Conservation (phyloP, 2,113 vertebrate species). For the Prietella phreatophila region DNA sequence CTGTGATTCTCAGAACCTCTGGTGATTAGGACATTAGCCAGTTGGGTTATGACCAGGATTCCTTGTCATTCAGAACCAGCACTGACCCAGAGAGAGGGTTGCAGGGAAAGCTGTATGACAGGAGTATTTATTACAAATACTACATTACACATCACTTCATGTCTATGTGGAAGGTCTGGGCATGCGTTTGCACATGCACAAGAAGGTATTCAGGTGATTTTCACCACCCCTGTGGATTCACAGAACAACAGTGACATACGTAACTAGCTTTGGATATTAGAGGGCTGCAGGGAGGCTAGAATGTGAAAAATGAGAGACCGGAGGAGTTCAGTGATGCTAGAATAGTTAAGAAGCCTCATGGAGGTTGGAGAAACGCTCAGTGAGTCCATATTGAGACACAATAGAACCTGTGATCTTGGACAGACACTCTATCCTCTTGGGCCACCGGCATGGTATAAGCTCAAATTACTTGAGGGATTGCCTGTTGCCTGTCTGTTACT, state of each 20-base stretch:
- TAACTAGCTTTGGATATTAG: not conserved
- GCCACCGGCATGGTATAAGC: slow-evolving; percentile 56
- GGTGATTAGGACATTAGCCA: not conserved
- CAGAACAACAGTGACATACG: not conserved
- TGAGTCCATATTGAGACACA: slow-evolving; percentile 64
- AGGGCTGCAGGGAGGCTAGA: not conserved
- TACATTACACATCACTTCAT: not conserved
- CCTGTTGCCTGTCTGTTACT: slow-evolving; percentile 57
- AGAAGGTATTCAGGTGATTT: not conserved
- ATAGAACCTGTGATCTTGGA: slow-evolving; percentile 72
- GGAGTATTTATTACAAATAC: not conserved
- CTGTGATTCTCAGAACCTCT: not conserved
- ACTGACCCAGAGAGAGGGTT: not conserved
- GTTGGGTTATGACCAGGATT: not conserved
- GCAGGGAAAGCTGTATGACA: not conserved
- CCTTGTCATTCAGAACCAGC: not conserved
- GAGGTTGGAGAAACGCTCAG: slow-evolving; percentile 31
- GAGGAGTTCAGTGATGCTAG: slow-evolving; percentile 60
- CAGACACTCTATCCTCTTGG: slow-evolving; percentile 65
- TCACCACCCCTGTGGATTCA: not conserved
- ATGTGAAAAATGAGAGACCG: slow-evolving; percentile 44
- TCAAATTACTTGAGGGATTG: slow-evolving; percentile 64
- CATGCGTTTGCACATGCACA: not conserved
- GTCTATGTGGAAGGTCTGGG: not conserved
- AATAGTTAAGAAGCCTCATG: slow-evolving; percentile 43